Base-by-base conservation (phyloP, 2,797 vertebrate genomes). In the Prunella strophiata region DNA sequence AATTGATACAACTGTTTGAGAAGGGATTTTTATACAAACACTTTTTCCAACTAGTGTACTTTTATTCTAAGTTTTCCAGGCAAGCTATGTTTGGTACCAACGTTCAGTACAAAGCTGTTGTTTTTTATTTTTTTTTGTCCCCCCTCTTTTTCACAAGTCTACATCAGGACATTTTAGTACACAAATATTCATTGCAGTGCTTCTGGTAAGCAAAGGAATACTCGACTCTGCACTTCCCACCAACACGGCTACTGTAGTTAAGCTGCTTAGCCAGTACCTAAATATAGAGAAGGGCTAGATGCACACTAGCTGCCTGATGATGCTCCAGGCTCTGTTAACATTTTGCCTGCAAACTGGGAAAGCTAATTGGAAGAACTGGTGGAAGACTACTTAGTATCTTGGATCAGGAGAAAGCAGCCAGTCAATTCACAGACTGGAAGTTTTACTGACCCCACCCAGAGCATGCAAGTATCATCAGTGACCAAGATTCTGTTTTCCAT, bases 251-350 rank as follows among this genome's bases (percentile, higher is more conserved):
- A 48, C 68, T 84, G 70, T 4, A 70, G 58, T 52, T 82, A 89
- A 95, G 88, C 80, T 82, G 55, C 82, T 94, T 81, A 95, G 36
- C n/a, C 73, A 73, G 59, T 12, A 36, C 22, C 87, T 88, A 94
- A 89, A 95, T 67, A 88, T 16, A 92, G 90, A 90, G 51, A 27
- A n/a, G 51, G 42, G 47, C 22, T 58, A 61, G 61, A 36, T 66
- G 51, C 38, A 90, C 54, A 43, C n/a, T 42, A 61, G n/a, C 52
- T 79, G 36, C 25, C 32, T 61, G 38, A 57, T 27, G 50, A 42
- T 47, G 50, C n/a, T 77, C 48, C 48, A 67, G 48, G 18, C 23
- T 61, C 1, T 0, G 17, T 36, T 71, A 50, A 52, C 26, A 50
- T 67, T 68, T 61, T 66, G 30, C 50, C 16, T 54, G 36, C 20